Percentiles rank a stretch among this genome's conserved stretches.
phyloP scores from a whole-genome alignment of 2,888 invertebrate genomes.

The Pocota personata region DNA sequence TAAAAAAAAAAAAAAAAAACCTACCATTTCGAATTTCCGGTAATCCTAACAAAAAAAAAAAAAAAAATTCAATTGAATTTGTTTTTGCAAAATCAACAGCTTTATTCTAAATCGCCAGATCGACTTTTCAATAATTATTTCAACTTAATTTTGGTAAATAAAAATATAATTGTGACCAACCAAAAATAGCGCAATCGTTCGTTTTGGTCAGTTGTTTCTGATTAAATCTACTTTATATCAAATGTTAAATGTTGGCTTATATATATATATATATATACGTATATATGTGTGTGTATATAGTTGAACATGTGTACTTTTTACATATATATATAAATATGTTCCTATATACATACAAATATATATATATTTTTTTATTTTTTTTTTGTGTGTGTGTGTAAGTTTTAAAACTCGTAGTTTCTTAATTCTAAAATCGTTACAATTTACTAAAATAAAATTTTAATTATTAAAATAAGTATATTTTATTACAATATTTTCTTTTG shows the following conservation, averaged over 20 bases:
- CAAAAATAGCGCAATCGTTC: slow-evolving; percentile 55
- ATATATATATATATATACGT: slow-evolving; percentile 52
- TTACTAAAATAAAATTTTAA: slow-evolving; percentile 61
- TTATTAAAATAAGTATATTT: slow-evolving; percentile 65
- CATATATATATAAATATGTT: slow-evolving; percentile 49
- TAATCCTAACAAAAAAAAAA: no score
- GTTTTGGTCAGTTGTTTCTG: slow-evolving; percentile 62
- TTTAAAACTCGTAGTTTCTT: slow-evolving; percentile 66
- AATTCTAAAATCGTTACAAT: slow-evolving; percentile 46
- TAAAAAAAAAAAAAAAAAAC: no score
- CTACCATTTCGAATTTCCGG: no score
- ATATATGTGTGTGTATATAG: slow-evolving; percentile 40
- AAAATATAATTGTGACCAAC: slow-evolving; percentile 68
- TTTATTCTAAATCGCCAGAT: slow-evolving; percentile 73
- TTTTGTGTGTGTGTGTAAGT: slow-evolving; percentile 29
- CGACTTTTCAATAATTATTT: slow-evolving; percentile 63
- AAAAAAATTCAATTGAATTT: not conserved
- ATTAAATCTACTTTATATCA: slow-evolving; percentile 60
- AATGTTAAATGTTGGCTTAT: slow-evolving; percentile 57
- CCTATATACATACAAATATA: slow-evolving; percentile 60
- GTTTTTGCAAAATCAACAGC: slow-evolving; percentile 73
- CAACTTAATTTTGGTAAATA: slow-evolving; percentile 66
- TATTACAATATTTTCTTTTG: slow-evolving; percentile 19
- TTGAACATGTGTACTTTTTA: slow-evolving; percentile 65
- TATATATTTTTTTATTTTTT: no score